These are phyloP conservation scores for Sarcophaga bullata DNA, from an alignment of 1,140 invertebrate species.

Conservation along the genomic window DNA sequence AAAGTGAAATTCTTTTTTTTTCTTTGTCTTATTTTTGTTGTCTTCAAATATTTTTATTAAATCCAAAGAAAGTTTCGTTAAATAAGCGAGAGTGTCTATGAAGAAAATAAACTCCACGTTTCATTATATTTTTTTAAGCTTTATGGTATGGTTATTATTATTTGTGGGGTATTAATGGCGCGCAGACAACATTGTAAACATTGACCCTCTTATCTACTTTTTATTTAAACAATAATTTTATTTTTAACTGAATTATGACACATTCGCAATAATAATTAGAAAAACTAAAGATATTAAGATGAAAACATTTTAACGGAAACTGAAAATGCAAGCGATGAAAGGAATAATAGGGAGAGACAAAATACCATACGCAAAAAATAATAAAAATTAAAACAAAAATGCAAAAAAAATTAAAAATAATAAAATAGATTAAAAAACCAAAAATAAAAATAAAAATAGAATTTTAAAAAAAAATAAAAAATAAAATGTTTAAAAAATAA, in stretches of 20 bases:
- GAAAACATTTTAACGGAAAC: too few relatives aligned
- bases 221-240: not conserved
- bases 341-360: too few relatives aligned
- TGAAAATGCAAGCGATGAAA: too few relatives aligned
- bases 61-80: not conserved
- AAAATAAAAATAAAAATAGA: too few relatives aligned
- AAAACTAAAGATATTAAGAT: not conserved
- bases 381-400: too few relatives aligned
- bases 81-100: not conserved
- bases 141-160: too few relatives aligned
- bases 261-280: not conserved
- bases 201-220: constrained; percentile 30
- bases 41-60: not conserved
- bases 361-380: too few relatives aligned
- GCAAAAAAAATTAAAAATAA: too few relatives aligned
- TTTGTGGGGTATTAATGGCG: not conserved
- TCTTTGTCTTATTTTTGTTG: not conserved
- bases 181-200: not conserved
- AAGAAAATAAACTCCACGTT: not conserved
- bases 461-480: too few relatives aligned
- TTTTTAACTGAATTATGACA: not conserved
- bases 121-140: not conserved
- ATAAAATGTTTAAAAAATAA: too few relatives aligned
- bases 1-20: not conserved
- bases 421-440: too few relatives aligned